Percentiles rank a stretch among this genome's conserved stretches.
Conservation (phyloP, 2,797 vertebrate genomes). For the Myotis myotis region DNA sequence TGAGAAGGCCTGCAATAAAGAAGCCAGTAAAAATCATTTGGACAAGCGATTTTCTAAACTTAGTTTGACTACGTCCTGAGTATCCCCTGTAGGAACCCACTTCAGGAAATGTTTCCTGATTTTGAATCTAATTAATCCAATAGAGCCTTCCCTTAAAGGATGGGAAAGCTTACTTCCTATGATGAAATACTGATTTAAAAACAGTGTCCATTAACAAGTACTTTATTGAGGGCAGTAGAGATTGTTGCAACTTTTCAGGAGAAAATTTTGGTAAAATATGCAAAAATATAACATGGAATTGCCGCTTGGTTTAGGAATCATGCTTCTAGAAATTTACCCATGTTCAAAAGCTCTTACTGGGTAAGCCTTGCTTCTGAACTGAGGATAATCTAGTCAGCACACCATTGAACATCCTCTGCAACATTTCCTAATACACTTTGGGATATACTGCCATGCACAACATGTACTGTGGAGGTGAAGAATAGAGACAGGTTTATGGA, state of each 20-base stretch:
- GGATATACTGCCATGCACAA: neutral
- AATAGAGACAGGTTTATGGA: slow-evolving; percentile 4
- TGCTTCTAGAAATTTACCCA: slow-evolving; percentile 15
- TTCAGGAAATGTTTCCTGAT: slow-evolving; percentile 20
- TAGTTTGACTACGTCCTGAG: neutral
- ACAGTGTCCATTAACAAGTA: neutral
- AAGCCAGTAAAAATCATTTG: slow-evolving; percentile 16
- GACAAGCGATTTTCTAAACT: neutral
- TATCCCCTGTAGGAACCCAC: neutral
- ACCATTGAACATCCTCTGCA: neutral
- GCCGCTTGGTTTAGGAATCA: neutral
- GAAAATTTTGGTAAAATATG: neutral
- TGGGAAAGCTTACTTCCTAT: neutral
- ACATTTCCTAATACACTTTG: neutral
- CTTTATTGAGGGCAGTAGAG: neutral
- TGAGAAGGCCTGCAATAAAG: neutral
- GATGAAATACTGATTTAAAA: slow-evolving; percentile 20
- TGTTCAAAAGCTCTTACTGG: neutral
- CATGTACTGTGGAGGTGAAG: neutral
- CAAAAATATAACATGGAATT: slow-evolving; percentile 6
- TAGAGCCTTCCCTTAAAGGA: neutral
- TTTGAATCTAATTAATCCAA: slow-evolving; percentile 21
- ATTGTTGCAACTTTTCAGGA: neutral
- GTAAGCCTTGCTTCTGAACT: neutral
- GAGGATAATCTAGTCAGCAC: neutral